Evolutionary conservation across 2,888 invertebrate genomes (phyloP), one percentile per base, ranked within the genome.

Genomic region (Drosophila trichaetosa): DNA sequence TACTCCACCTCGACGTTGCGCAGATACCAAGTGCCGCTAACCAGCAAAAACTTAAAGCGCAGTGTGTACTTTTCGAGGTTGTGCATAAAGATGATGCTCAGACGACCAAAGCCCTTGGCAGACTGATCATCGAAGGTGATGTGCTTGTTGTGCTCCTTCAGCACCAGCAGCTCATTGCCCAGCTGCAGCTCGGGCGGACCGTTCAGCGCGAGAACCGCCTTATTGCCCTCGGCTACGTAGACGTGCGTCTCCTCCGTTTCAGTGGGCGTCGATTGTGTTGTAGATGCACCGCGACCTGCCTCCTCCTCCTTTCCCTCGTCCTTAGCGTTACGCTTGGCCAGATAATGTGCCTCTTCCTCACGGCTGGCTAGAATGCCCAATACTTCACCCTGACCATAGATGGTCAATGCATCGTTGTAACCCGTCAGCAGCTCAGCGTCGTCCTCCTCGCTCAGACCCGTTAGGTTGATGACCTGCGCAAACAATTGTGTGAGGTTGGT

Each of bases 341-440:
- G 73, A 56, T 79, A 91, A 72, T 93, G 93, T 0, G 86, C 79
- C 24, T 92, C 92, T 61, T 93, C 92, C 66, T 91, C 91, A 11
- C 91, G 91, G 40, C 85, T 93, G 91, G 95, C 95, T 77, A 95
- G 82, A 51, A 95, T 94, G 1, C 95, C 95, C 24, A 95, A 89
- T 5, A 95, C 95, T 65, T 94, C 92, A 4, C 95, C 95, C 7
- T 93, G 91, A 0, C 95, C 95, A 74, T 95, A 95, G 72, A 95
- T 94, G 64, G 94, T 94, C 76, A 95, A 93, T 0, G 95, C 94
- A 18, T 95, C 93, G 0, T 94, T 94, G 81, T 94, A 95, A 11
- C 94, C 94, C 76, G 94, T 94, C 10, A 95, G 93, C 92, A 95
- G 94, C 91, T 95, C 94, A 0, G 94, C 94, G 69, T 95, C 95